Conservation (phyloP, 2,113 vertebrate species). For the Stigmatopora argus region DNA sequence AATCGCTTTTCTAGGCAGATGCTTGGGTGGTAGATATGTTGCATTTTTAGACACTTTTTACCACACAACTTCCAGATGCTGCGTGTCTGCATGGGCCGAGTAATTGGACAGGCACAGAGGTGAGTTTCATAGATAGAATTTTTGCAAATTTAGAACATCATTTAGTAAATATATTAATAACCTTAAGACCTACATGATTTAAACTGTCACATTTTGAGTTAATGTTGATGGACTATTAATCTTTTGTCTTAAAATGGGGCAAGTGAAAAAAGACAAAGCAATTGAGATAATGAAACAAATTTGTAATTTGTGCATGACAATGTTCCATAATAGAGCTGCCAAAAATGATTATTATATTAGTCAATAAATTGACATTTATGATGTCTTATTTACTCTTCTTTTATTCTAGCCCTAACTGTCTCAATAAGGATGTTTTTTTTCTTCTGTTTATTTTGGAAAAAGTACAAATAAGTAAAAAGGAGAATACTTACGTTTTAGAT, state of each 20-base stretch:
- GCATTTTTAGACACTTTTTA: slow-evolving; percentile 22
- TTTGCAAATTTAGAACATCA: neutral
- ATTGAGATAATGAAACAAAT: neutral
- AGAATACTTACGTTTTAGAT: no score
- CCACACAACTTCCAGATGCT: slow-evolving; percentile 53
- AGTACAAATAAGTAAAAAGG: no score
- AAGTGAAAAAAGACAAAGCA: neutral
- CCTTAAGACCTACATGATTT: neutral
- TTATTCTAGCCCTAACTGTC: no score
- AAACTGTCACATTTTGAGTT: neutral
- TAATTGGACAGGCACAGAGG: slow-evolving; percentile 51
- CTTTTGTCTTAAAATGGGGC: neutral
- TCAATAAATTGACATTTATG: no score
- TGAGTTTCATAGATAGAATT: slow-evolving; percentile 31
- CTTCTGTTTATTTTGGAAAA: no score
- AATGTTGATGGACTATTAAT: neutral
- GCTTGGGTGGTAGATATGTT: slow-evolving; percentile 51
- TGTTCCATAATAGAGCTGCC: no score
- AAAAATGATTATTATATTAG: no score
- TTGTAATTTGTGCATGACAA: no score
- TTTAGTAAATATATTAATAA: no score
- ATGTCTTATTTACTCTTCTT: no score
- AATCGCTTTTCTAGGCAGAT: slow-evolving; percentile 54
- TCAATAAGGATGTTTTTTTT: no score
- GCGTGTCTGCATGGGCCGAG: slow-evolving; percentile 37